These are phyloP conservation scores for Alsophila aescularia DNA, from an alignment of 2,888 invertebrate genomes.

Conservation along the genomic window DNA sequence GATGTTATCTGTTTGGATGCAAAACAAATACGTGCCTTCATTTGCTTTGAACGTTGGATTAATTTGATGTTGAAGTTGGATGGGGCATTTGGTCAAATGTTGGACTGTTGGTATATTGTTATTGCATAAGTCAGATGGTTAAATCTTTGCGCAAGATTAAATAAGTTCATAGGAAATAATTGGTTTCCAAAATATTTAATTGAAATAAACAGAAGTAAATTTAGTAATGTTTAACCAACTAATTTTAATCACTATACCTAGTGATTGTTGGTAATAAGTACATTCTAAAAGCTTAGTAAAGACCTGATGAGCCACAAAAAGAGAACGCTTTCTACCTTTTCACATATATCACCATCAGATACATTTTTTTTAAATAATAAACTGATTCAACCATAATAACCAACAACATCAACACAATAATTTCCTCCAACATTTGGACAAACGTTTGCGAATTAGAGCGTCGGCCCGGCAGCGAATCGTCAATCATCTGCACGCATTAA, in stretches of 20 bases:
- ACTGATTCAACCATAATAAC: background rate
- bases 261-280: too few species aligned
- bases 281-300: too few species aligned
- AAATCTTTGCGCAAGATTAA: too few species aligned
- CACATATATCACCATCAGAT: too few species aligned
- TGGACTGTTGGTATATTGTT: background rate
- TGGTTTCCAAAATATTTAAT: too few species aligned
- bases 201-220: too few species aligned
- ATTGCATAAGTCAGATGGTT: background rate
- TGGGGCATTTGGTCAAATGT: constrained; percentile 6
- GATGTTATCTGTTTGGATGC: constrained; percentile 20
- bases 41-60: constrained; percentile 11
- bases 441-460: constrained; percentile 71
- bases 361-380: too few species aligned
- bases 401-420: background rate
- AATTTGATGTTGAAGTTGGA: background rate
- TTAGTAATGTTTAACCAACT: too few species aligned
- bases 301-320: too few species aligned
- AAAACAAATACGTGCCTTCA: constrained; percentile 11
- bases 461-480: constrained; percentile 75
- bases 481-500: constrained; percentile 83
- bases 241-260: too few species aligned
- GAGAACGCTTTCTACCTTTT: too few species aligned
- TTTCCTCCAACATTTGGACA: constrained; percentile 52
- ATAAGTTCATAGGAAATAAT: too few species aligned